phyloP scores from a whole-genome alignment of 1,140 invertebrate species.

The Potamilus streckersoni region DNA sequence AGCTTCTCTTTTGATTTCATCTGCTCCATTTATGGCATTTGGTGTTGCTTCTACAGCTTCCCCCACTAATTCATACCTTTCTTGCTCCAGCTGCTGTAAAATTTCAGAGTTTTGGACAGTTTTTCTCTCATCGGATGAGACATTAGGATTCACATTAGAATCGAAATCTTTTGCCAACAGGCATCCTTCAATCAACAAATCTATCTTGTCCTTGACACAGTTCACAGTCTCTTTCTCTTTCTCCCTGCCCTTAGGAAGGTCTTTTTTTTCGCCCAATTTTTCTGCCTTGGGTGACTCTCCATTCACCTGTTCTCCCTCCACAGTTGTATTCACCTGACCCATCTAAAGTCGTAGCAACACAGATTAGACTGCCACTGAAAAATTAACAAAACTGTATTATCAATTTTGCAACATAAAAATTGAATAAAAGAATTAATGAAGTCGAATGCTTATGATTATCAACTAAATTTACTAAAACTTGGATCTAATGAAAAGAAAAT shows the following conservation, averaged over 20 bases:
- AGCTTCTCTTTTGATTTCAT: not conserved
- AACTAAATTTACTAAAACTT: no score
- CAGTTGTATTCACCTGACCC: conserved; percentile 13
- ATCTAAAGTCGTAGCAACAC: not conserved
- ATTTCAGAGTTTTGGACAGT: not conserved
- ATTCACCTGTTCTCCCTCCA: not conserved
- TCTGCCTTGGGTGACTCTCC: not conserved
- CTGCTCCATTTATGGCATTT: not conserved
- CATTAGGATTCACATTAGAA: not conserved
- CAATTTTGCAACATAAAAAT: no score
- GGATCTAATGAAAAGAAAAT: no score
- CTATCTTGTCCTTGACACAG: conserved; percentile 24
- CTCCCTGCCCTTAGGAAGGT: no score
- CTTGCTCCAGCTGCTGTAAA: not conserved
- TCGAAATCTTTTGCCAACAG: conserved; percentile 7
- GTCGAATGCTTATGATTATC: no score
- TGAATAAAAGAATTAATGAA: no score
- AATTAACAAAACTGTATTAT: no score
- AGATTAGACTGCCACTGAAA: no score
- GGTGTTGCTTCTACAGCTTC: not conserved
- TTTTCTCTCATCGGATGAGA: conserved; percentile 6
- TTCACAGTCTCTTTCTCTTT: conserved; percentile 2
- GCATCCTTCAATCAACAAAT: conserved; percentile 25
- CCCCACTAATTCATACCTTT: not conserved
- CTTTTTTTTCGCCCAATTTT: no score